Conservation (phyloP, 2,888 invertebrate species). For the Parnassius glacialis region DNA sequence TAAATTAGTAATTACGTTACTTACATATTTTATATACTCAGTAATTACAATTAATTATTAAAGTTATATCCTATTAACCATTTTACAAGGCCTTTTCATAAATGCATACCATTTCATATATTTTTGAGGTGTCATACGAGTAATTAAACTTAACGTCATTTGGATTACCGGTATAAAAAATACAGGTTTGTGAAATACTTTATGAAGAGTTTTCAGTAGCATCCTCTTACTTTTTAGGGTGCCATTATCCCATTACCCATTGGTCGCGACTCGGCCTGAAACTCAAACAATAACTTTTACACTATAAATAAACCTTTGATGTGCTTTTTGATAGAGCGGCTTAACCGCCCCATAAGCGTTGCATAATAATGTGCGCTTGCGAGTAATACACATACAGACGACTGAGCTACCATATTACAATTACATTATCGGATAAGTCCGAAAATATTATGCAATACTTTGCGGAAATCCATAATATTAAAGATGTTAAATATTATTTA, state of each 20-base stretch:
- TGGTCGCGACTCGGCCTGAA: constrained; percentile 23
- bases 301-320: constrained; percentile 42
- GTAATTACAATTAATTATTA: too few species aligned
- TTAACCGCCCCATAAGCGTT: constrained; percentile 56
- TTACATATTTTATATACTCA: too few species aligned
- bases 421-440: background rate
- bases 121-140: too few species aligned
- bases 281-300: constrained; percentile 34
- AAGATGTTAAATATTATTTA: too few species aligned
- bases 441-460: too few species aligned
- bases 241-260: background rate
- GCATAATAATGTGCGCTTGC: constrained; percentile 62
- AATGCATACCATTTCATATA: too few species aligned
- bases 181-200: background rate
- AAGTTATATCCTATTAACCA: too few species aligned
- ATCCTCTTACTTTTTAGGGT: background rate
- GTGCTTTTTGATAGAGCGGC: constrained; percentile 47
- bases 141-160: background rate
- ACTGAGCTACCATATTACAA: constrained; percentile 10
- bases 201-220: background rate
- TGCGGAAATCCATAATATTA: too few species aligned
- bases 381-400: constrained; percentile 45
- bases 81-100: too few species aligned
- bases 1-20: too few species aligned
- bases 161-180: background rate